phyloP scores from a whole-genome alignment of 1,140 invertebrate genomes.

The Apis laboriosa region DNA sequence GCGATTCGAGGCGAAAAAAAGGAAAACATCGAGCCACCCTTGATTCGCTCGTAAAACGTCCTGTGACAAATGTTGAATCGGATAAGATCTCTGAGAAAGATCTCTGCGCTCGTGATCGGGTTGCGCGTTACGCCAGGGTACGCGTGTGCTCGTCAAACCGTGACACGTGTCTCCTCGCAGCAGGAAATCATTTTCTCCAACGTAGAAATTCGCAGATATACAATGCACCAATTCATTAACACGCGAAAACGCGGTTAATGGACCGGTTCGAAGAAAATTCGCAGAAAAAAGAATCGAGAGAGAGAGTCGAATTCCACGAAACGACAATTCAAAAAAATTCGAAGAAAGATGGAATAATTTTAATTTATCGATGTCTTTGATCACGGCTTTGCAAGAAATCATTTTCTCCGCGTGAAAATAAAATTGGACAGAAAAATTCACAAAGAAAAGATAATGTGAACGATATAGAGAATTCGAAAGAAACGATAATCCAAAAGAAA shows the following conservation, averaged over 20 bases:
- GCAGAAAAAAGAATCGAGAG: background rate
- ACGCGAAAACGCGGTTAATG: background rate
- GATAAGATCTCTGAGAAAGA: conserved; percentile 40
- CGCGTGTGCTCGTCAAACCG: conserved; percentile 38
- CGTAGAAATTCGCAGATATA: too few species aligned
- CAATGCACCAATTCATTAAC: too few species aligned
- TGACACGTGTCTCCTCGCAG: conserved; percentile 44
- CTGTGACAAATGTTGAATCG: conserved; percentile 21
- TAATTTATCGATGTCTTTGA: too few species aligned
- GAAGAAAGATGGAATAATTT: too few species aligned
- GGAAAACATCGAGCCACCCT: background rate
- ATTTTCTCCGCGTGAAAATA: too few species aligned
- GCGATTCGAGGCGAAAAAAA: background rate
- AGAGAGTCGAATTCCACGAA: too few species aligned
- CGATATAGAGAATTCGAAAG: too few species aligned
- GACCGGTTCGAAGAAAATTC: background rate
- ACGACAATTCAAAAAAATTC: too few species aligned
- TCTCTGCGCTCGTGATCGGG: conserved; percentile 12
- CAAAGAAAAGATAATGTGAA: too few species aligned
- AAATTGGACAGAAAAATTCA: too few species aligned
- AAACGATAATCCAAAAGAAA: too few species aligned
- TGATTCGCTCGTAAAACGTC: background rate
- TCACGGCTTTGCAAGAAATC: too few species aligned
- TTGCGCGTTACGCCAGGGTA: conserved; percentile 21
- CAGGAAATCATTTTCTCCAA: conserved; percentile 23